phyloP scores from a whole-genome alignment of 30 jellyfish, hydroid and myxozoan species.

The Cassiopea andromeda region DNA sequence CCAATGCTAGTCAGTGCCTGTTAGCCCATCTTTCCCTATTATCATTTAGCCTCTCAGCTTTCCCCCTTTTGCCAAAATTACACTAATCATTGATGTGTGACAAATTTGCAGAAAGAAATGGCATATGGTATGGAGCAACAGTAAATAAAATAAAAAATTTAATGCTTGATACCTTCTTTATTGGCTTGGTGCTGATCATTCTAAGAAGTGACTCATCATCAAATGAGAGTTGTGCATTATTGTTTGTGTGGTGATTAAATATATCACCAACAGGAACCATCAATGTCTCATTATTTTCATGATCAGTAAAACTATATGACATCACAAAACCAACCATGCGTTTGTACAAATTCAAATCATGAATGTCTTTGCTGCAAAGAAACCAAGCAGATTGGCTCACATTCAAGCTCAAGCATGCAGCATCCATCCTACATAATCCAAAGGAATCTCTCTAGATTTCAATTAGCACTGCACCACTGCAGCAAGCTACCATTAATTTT shows the following conservation, averaged over 20 bases:
- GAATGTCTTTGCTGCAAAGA: slow-evolving; percentile 44
- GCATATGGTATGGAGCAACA: no score
- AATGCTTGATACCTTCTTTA: slow-evolving; percentile 68
- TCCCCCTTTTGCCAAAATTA: no score
- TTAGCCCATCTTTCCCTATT: no score
- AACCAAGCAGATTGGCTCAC: background rate
- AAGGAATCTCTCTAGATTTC: no score
- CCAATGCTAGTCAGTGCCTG: no score
- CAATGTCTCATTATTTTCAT: slow-evolving; percentile 48
- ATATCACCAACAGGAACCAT: slow-evolving; percentile 99
- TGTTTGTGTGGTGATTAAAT: slow-evolving; percentile 93
- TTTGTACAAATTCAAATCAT: slow-evolving; percentile 73
- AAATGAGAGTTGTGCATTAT: slow-evolving; percentile 89
- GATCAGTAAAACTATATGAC: slow-evolving; percentile 97
- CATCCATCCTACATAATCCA: no score
- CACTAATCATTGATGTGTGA: no score
- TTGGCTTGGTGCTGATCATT: slow-evolving; percentile 82
- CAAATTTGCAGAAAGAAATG: no score
- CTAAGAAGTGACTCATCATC: slow-evolving; percentile 60
- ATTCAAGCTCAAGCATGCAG: background rate
- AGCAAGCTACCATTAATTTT: no score
- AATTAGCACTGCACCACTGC: no score
- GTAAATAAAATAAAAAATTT: no score
- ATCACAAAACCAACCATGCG: slow-evolving; percentile 94
- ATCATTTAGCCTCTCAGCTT: no score